A percentile compares a stretch with the other conserved stretches of the same genome.
Conservation (phyloP, 1,140 invertebrate genomes). For the Bombus consobrinus region DNA sequence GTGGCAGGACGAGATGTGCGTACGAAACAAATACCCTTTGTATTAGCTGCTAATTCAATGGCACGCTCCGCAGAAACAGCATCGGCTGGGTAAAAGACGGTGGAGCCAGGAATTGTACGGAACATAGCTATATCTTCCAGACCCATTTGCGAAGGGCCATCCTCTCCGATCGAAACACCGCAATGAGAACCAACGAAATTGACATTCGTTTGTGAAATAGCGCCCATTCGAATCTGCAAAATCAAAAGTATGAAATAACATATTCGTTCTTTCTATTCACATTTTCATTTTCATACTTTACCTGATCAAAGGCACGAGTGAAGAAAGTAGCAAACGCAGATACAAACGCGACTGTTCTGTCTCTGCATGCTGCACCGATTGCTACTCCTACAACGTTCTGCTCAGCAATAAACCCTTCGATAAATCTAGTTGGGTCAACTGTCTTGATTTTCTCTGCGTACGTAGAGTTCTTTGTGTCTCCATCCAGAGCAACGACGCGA, state of each 20-base stretch:
- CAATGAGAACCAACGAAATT: slow-evolving; percentile 98
- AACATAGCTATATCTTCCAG: slow-evolving; percentile 99
- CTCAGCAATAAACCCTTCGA: slow-evolving; percentile 99
- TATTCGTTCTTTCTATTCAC: background rate
- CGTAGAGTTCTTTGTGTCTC: slow-evolving; percentile 99
- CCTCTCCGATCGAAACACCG: slow-evolving; percentile 97
- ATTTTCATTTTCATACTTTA: slow-evolving; percentile 68
- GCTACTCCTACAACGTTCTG: slow-evolving; percentile 98
- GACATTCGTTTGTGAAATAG: slow-evolving; percentile 98
- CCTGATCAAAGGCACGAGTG: slow-evolving; percentile 97
- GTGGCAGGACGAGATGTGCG: slow-evolving; percentile 97
- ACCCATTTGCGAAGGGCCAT: slow-evolving; percentile 99
- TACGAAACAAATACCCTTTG: slow-evolving; percentile 97
- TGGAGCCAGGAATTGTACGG: slow-evolving; percentile 94
- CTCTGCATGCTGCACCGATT: slow-evolving; percentile 94
- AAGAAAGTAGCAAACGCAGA: slow-evolving; percentile 99
- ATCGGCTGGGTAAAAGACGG: slow-evolving; percentile 98
- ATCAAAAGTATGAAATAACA: slow-evolving; percentile 1
- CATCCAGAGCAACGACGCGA: slow-evolving; percentile 95
- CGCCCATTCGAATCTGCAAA: slow-evolving; percentile 97
- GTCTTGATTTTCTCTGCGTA: slow-evolving; percentile 96
- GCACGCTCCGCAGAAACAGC: slow-evolving; percentile 97
- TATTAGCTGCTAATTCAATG: slow-evolving; percentile 97
- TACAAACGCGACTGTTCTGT: slow-evolving; percentile 94
- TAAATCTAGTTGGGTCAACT: slow-evolving; percentile 89